Percentiles rank a stretch among this genome's conserved stretches.
These are phyloP conservation scores for Hippopotamus amphibius DNA, from an alignment of 2,113 vertebrate genomes.

Conservation along the genomic window DNA sequence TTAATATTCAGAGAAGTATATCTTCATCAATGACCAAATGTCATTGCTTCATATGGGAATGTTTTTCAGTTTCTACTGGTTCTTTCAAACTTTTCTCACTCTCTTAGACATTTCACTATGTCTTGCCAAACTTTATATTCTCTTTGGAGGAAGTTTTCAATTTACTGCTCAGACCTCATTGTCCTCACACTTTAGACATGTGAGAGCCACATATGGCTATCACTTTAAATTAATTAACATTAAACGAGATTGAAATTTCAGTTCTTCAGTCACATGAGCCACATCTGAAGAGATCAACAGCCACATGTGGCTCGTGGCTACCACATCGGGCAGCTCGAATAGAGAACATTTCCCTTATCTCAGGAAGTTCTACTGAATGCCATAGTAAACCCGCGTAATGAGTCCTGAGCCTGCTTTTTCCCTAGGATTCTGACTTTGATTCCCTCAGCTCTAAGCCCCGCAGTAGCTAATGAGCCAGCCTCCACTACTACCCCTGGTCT, in stretches of 20 bases:
- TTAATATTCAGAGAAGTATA: not conserved
- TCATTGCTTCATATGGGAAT: not conserved
- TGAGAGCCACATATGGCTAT: not conserved
- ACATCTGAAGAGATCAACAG: not conserved
- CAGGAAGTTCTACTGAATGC: not conserved
- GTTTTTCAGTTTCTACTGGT: not conserved
- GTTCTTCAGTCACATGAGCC: not conserved
- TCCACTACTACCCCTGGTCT: not conserved
- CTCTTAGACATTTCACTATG: not conserved
- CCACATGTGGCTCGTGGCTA: not conserved
- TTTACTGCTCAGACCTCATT: not conserved
- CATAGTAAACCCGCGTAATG: not conserved
- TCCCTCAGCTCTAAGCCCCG: not conserved
- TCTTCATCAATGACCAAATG: not conserved
- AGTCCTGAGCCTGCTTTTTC: not conserved
- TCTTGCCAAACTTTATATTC: not conserved
- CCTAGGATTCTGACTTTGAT: not conserved
- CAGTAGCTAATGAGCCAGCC: not conserved
- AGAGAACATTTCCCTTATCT: not conserved
- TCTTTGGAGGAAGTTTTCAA: not conserved
- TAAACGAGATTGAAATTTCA: not conserved
- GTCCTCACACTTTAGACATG: not conserved
- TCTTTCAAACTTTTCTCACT: not conserved
- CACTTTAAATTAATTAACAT: slow-evolving; percentile 10
- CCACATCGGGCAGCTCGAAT: not conserved